Base-by-base conservation (phyloP, 2,888 invertebrate genomes). In the Erynnis tages region DNA sequence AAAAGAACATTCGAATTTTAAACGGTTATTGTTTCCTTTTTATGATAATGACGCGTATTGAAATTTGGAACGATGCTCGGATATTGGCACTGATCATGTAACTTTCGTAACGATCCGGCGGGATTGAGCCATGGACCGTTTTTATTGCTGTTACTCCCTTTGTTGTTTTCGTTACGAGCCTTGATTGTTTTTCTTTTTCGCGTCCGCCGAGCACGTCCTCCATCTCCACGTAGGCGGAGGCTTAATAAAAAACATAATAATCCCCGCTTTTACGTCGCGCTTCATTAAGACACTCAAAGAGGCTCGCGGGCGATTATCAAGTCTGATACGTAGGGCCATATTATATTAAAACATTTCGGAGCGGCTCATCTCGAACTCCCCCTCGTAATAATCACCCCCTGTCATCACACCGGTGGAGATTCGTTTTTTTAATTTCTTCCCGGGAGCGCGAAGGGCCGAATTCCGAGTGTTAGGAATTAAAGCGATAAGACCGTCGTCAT, bases 1-100 rank as follows among this genome's bases (percentile, higher is more conserved):
- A 85, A 82, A 80, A 66, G 70, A 75, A 76, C 74, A 77, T 81
- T 76, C 80, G 76, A 82, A 82, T 84, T 86, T 86, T 82, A 83
- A 87, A 88, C 76, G 83, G 84, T 86, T 88, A 87, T 85, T 86
- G 85, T 89, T 85, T 81, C 79, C 79, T 82, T 85, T 88, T 89
- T 86, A 88, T 86, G 84, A 77, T 87, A 86, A 87, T 88, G 83
- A 68, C 73, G 78, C 73, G 79, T 79, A 82, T 84, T 83, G 80
- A 81, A 82, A 80, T 81, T 77, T 76, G 76, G 70, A 79, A 75
- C 78, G 78, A 73, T 75, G 78, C 76, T 77, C 76, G 70, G 76
- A 71, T 69, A 72, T 71, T 67, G 67, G 63, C 67, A 66, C 65
- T 67, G 74, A 72, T 73, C 82, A 82, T 79, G 82, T 79, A 76